These are phyloP conservation scores for Tetraodon nigroviridis DNA, from an alignment of 2,113 vertebrate species.

Conservation along the genomic window DNA sequence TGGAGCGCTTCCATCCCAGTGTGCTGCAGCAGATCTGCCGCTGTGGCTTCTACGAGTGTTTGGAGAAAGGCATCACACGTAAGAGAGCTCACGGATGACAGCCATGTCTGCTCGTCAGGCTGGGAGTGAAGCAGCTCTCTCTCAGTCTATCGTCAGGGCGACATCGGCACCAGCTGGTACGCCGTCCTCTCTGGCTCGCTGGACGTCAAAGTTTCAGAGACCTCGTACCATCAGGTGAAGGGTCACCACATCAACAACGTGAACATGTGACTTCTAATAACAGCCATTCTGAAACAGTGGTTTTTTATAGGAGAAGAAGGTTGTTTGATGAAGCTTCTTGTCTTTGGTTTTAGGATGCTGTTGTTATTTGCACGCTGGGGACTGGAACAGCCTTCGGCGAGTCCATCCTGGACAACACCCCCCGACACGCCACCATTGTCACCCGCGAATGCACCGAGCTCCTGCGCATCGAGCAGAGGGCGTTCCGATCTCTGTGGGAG, in stretches of 20 bases:
- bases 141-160: constrained; percentile 93
- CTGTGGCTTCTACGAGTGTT: constrained; percentile 90
- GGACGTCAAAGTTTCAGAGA: constrained; percentile 97
- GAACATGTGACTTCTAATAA: no score
- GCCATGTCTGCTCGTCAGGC: background rate
- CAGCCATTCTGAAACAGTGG: no score
- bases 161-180: constrained; percentile 97
- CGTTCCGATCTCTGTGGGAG: constrained; percentile 96
- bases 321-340: background rate
- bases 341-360: constrained; percentile 82
- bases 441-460: constrained; percentile 90
- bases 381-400: constrained; percentile 96
- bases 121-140: background rate
- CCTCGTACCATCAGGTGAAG: constrained; percentile 88
- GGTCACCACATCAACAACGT: no score
- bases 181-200: constrained; percentile 92
- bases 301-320: no score
- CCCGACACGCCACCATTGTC: constrained; percentile 94
- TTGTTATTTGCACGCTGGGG: constrained; percentile 93
- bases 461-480: constrained; percentile 92
- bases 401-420: constrained; percentile 96
- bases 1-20: constrained; percentile 89
- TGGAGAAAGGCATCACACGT: constrained; percentile 96
- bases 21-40: constrained; percentile 95
- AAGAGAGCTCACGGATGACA: constrained; percentile 42